Conservation (phyloP, 2,888 invertebrate species). For the Lasioglossum figueresi region DNA sequence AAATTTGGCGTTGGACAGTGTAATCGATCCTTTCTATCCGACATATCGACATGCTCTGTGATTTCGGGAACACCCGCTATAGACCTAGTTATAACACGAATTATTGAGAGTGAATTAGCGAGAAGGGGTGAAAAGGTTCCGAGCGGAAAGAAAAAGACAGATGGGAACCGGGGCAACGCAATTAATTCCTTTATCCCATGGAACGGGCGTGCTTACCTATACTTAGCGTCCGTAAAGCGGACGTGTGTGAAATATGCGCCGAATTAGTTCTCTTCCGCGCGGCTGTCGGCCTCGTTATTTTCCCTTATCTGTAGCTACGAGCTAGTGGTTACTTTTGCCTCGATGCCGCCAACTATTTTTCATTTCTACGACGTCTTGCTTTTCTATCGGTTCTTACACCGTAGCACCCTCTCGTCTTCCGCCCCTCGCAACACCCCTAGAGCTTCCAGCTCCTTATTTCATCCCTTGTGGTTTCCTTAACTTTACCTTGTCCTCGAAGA, state of each 20-base stretch:
- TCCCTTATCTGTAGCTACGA: slow-evolving; percentile 73
- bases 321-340: slow-evolving; percentile 68
- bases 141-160: slow-evolving; percentile 32
- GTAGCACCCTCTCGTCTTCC: not conserved
- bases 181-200: slow-evolving; percentile 68
- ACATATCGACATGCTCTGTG: not conserved
- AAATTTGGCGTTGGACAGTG: no score
- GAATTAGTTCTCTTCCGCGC: slow-evolving; percentile 74
- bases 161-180: slow-evolving; percentile 48
- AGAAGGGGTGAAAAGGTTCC: not conserved
- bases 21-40: not conserved
- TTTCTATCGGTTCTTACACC: slow-evolving; percentile 42
- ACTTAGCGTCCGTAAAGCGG: slow-evolving; percentile 48
- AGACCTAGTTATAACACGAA: slow-evolving; percentile 10
- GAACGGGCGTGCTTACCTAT: slow-evolving; percentile 55
- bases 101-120: slow-evolving; percentile 12
- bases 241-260: slow-evolving; percentile 69
- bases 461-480: slow-evolving; percentile 18
- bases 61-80: slow-evolving; percentile 2
- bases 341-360: slow-evolving; percentile 72
- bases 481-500: slow-evolving; percentile 33
- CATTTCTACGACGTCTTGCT: slow-evolving; percentile 68
- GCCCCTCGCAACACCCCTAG: not conserved
- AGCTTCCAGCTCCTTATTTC: slow-evolving; percentile 25
- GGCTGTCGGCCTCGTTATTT: slow-evolving; percentile 76